Conservation (phyloP, 2,888 invertebrate species). For the Norana najaformis region DNA sequence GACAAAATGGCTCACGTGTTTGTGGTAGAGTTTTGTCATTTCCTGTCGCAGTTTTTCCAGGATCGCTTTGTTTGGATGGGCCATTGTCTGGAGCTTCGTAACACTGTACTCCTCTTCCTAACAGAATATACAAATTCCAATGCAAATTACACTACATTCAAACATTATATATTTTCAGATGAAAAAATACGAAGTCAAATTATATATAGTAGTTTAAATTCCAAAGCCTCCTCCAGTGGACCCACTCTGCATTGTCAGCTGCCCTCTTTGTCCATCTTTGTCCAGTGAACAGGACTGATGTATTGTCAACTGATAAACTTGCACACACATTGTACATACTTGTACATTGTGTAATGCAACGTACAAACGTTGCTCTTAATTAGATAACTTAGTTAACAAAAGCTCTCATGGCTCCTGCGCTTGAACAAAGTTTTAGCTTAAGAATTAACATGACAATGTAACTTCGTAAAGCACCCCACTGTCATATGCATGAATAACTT, state of each 20-base stretch:
- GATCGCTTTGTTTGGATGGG: slow-evolving; percentile 42
- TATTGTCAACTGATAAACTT: neutral
- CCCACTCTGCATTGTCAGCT: neutral
- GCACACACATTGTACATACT: neutral
- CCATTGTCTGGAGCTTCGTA: slow-evolving; percentile 37
- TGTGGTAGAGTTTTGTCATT: slow-evolving; percentile 43
- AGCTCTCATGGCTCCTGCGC: neutral
- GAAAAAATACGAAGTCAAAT: neutral
- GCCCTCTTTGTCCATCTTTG: neutral
- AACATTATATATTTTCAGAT: neutral
- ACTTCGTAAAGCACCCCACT: no score
- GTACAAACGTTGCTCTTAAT: no score
- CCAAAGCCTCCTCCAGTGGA: neutral
- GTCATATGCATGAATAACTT: no score
- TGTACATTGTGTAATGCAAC: no score
- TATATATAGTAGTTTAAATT: neutral
- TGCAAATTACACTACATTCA: neutral
- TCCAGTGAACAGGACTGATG: neutral
- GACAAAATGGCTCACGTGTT: slow-evolving; percentile 33
- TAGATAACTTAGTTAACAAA: neutral
- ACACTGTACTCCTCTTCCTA: slow-evolving; percentile 35
- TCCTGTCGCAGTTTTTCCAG: slow-evolving; percentile 42
- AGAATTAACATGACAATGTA: neutral
- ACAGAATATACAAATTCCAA: neutral
- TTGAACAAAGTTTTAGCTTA: neutral